Percentiles rank a stretch among this genome's conserved stretches.
Conservation (phyloP, 1,140 invertebrate species). For the Coenobita brevimanus region DNA sequence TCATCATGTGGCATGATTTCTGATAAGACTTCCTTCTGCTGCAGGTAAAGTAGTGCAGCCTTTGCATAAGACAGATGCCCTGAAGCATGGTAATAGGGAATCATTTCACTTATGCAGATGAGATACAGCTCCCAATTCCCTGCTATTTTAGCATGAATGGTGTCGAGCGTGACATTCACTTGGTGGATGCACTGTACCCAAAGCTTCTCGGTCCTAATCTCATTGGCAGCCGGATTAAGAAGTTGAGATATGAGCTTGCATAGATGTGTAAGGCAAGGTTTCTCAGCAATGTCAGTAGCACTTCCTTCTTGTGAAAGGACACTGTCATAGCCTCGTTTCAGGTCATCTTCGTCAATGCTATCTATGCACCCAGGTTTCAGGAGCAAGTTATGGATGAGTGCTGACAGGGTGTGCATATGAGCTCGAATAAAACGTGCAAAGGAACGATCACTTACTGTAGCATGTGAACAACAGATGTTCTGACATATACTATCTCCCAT, state of each 20-base stretch:
- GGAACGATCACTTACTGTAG: neutral
- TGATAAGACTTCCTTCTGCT: neutral
- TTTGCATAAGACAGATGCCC: conserved; percentile 16
- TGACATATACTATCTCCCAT: neutral
- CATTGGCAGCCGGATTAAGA: no score
- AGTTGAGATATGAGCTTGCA: no score
- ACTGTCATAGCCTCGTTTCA: no score
- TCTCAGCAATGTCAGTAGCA: no score
- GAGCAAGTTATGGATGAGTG: neutral
- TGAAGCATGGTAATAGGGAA: conserved; percentile 33
- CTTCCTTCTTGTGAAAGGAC: no score
- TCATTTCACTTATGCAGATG: conserved; percentile 24
- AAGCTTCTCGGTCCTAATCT: neutral
- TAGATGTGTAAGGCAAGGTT: no score
- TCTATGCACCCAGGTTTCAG: neutral
- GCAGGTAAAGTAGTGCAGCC: conserved; percentile 1
- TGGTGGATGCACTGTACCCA: no score
- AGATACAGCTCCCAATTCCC: conserved; percentile 18
- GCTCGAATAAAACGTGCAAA: neutral
- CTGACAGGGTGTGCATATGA: conserved; percentile 7
- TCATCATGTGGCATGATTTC: conserved; percentile 1
- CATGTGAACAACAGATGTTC: conserved; percentile 26
- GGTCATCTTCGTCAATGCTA: neutral
- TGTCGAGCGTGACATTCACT: neutral
- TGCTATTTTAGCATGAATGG: conserved; percentile 11